Evolutionary conservation across 1,140 invertebrate species (phyloP).

Genomic region (Magallana ariakensis): DNA sequence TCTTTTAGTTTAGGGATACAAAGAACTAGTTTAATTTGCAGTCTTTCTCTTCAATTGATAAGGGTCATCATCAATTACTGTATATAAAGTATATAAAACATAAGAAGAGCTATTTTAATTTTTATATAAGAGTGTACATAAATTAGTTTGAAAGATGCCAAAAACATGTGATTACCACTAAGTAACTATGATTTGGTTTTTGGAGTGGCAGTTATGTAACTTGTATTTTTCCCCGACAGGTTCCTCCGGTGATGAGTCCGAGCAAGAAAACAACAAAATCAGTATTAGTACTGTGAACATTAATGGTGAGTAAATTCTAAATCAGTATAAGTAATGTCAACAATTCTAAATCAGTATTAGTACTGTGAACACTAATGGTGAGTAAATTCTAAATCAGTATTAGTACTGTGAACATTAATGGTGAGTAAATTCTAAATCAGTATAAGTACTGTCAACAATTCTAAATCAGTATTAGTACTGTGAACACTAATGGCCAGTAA

Average conservation of each 20-base stretch:
- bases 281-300: background rate
- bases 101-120: no score
- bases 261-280: background rate
- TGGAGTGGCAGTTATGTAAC: no score
- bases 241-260: conserved; percentile 9
- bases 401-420: background rate
- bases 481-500: background rate
- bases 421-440: background rate
- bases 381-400: background rate
- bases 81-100: no score
- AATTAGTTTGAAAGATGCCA: no score
- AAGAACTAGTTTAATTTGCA: no score
- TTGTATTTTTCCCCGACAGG: background rate
- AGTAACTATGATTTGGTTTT: no score
- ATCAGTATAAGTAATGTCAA: background rate
- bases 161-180: no score
- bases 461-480: no score
- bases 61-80: no score
- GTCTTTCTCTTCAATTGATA: no score
- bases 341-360: background rate
- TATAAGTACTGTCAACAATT: background rate
- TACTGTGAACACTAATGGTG: background rate
- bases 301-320: background rate
- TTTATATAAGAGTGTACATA: no score
- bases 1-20: no score